Conservation (phyloP, 2,113 vertebrate genomes). For the Orycteropus afer region DNA sequence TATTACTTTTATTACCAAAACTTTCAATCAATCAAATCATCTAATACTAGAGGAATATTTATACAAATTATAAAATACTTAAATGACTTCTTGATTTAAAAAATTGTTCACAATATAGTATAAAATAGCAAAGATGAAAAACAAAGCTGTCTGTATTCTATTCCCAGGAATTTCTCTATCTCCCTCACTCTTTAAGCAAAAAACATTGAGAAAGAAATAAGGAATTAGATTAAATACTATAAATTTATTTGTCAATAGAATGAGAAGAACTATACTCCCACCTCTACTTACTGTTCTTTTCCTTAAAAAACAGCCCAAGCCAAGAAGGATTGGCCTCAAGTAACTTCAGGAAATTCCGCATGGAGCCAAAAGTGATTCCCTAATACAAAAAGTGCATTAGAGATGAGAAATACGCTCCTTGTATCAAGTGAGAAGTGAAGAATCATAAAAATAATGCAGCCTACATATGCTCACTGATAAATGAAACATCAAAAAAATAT, state of each 20-base stretch:
- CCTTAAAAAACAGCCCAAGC: not conserved
- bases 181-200: not conserved
- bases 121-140: not conserved
- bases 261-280: not conserved
- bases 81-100: not conserved
- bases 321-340: not conserved
- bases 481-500: not conserved
- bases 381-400: not conserved
- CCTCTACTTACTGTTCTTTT: not conserved
- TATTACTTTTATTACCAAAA: not conserved
- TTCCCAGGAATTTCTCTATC: not conserved
- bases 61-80: not conserved
- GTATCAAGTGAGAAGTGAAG: not conserved
- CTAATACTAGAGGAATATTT: not conserved
- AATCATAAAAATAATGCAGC: not conserved
- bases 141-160: not conserved
- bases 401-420: not conserved
- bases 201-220: not conserved
- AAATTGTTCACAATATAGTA: not conserved
- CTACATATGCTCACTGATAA: not conserved
- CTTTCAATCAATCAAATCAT: not conserved
- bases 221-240: not conserved
- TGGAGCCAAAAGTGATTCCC: not conserved
- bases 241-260: slow-evolving; percentile 16
- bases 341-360: not conserved